phyloP scores from a whole-genome alignment of 64 coral and sea anemone species.

The Platygyra sinensis region DNA sequence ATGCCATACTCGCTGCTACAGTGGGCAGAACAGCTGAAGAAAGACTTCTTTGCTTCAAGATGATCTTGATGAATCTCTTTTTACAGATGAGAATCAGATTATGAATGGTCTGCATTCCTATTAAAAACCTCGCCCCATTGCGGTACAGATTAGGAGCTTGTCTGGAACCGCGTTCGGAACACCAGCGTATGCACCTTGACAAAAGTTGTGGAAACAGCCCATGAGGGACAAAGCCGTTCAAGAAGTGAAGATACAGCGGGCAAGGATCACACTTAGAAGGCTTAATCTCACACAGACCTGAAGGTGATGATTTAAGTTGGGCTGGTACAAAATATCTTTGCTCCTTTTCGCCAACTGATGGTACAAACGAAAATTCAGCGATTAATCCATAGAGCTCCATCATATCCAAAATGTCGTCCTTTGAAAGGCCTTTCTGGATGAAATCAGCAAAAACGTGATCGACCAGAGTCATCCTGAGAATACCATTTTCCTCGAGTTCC shows the following conservation, averaged over 20 bases:
- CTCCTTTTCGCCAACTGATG: neutral
- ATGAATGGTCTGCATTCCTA: neutral
- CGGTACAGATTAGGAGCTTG: neutral
- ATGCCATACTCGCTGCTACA: neutral
- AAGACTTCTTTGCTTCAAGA: neutral
- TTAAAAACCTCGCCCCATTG: constrained; percentile 5
- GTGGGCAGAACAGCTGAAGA: too few species aligned
- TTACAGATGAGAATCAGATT: neutral
- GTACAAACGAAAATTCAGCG: neutral
- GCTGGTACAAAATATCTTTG: constrained; percentile 49
- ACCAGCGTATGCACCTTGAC: constrained; percentile 48
- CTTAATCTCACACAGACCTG: constrained; percentile 16
- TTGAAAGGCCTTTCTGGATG: neutral
- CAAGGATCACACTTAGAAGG: constrained; percentile 35
- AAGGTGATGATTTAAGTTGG: constrained; percentile 41
- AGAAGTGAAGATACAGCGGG: constrained; percentile 42
- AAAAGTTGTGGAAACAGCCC: constrained; percentile 32
- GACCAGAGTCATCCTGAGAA: constrained; percentile 40
- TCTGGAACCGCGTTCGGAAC: neutral
- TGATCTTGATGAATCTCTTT: constrained; percentile 26
- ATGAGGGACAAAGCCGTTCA: constrained; percentile 53
- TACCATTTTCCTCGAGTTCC: constrained; percentile 47
- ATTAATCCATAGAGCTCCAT: constrained; percentile 66
- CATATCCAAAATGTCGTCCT: constrained; percentile 57
- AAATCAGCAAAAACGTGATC: constrained; percentile 51